phyloP scores from a whole-genome alignment of 1,140 invertebrate species.

The Nephotettix cincticeps region DNA sequence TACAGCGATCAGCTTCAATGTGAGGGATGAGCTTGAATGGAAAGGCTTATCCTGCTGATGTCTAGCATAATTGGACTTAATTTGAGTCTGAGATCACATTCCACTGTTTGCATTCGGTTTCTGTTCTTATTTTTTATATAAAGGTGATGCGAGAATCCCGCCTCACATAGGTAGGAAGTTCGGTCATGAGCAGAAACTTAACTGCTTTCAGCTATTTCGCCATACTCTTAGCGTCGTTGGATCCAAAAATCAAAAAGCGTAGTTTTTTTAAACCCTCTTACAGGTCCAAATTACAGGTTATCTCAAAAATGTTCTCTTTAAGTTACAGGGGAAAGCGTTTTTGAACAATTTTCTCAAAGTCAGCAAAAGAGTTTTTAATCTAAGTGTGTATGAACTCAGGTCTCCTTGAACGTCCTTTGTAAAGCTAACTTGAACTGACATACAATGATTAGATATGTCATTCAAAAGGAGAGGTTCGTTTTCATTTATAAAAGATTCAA shows the following conservation, averaged over 20 bases:
- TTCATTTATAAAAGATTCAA: neutral
- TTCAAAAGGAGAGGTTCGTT: too few species aligned
- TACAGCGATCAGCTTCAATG: neutral
- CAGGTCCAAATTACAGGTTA: neutral
- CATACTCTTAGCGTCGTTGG: neutral
- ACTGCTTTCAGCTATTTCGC: slow-evolving; percentile 10
- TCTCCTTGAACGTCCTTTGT: neutral
- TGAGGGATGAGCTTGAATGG: neutral
- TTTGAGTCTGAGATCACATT: slow-evolving; percentile 9
- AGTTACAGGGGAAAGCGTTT: too few species aligned
- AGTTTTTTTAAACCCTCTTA: neutral
- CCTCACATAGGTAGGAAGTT: slow-evolving; percentile 5
- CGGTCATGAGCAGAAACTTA: neutral
- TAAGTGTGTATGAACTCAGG: neutral
- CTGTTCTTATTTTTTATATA: slow-evolving; percentile 5
- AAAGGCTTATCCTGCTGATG: neutral
- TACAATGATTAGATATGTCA: too few species aligned
- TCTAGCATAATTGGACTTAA: neutral
- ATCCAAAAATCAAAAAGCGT: neutral
- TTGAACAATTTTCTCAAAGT: neutral
- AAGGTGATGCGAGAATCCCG: neutral
- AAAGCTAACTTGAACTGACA: too few species aligned
- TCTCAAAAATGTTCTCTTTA: neutral
- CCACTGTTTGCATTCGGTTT: neutral
- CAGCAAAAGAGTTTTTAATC: neutral